Evolutionary conservation across 1,140 invertebrate genomes (phyloP).

Genomic region (Battus philenor): DNA sequence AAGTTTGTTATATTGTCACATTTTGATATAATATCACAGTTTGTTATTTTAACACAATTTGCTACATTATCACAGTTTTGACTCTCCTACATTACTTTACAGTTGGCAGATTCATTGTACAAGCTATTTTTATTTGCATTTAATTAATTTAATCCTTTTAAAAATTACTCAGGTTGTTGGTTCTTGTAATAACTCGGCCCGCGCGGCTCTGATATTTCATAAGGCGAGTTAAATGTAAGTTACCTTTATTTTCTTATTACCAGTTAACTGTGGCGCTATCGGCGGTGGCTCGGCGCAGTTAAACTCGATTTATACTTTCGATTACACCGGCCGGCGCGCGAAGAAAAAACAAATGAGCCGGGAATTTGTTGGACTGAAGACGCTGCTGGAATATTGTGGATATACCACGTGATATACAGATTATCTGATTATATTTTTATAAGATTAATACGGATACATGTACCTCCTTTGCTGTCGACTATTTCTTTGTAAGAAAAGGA

Average conservation of each 20-base stretch:
- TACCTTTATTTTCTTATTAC: conserved; percentile 69
- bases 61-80: too few relatives aligned
- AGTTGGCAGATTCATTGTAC: too few relatives aligned
- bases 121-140: too few relatives aligned
- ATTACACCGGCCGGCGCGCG: conserved; percentile 56
- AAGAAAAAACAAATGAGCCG: conserved; percentile 74
- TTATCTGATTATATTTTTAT: too few relatives aligned
- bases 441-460: too few relatives aligned
- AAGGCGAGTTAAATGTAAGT: conserved; percentile 43
- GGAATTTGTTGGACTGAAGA: conserved; percentile 60
- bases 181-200: neutral
- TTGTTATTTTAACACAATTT: too few relatives aligned
- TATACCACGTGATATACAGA: too few relatives aligned
- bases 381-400: conserved; percentile 30
- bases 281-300: conserved; percentile 42
- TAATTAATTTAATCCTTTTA: neutral
- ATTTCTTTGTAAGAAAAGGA: too few relatives aligned
- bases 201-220: conserved; percentile 40
- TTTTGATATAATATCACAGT: too few relatives aligned
- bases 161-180: neutral
- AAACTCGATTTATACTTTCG: conserved; percentile 71
- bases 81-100: too few relatives aligned
- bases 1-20: too few relatives aligned
- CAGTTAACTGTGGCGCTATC: conserved; percentile 52
- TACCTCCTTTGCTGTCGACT: too few relatives aligned